Base-by-base conservation (phyloP, 2,888 invertebrate species). In the Adineta ricciae region DNA sequence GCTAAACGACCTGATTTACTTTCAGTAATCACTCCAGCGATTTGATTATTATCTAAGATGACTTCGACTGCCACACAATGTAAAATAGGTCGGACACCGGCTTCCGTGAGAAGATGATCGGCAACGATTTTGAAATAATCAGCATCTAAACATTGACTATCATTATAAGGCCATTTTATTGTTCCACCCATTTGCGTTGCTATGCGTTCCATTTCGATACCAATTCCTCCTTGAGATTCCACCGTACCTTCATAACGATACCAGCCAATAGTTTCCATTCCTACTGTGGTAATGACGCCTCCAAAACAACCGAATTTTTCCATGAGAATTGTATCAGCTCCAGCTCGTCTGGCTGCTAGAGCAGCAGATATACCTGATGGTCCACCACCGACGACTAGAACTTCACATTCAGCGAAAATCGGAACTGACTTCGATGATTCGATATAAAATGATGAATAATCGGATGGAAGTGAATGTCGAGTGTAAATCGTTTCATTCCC, bases 111-210 rank as follows among this genome's bases (percentile, higher is more conserved):
- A 32, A 64, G 64, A 64, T 64, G 64, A 64, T 64, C 64, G 1
- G 64, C 64, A 64, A 64, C 64, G 32, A 64, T 64, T 64, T 64
- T 64, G 16, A 64, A 64, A 36, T 36, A 64, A 64, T 64, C 64
- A 27, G 64, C 64, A 64, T 64, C 64, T 64, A 64, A 64, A 64
- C 64, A 64, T 64, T 64, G 32, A 64, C 64, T 64, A 32, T 64
- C 64, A 64, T 64, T 64, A 19, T 64, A 64, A 16, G 64, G 64
- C 64, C 64, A 64, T 64, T 64, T 64, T 32, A 64, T 64, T 0
- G 64, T 64, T 14, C 64, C 64, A 27, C 64, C 64, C 64, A 64
- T 64, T 64, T 64, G 32, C 19, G 19, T 19, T 19, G 64, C 64
- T 4, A 64, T 64, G 27, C 32, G 32, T 64, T 64, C 64, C 64